Conservation (phyloP, 2,797 vertebrate species). For the Siniperca undulata region DNA sequence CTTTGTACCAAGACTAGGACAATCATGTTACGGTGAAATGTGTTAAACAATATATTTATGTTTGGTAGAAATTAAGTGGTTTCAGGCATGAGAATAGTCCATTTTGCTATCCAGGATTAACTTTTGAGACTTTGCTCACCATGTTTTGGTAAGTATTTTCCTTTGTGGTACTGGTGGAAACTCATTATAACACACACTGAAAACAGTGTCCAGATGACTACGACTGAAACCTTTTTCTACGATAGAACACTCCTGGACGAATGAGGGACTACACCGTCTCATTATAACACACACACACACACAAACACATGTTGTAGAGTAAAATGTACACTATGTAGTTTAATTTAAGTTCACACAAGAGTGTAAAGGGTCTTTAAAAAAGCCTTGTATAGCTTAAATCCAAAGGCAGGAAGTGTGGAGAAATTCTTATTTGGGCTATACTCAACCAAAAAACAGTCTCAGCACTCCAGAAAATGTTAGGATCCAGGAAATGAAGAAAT, state of each 20-base stretch:
- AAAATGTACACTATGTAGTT: background rate
- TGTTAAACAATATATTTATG: background rate
- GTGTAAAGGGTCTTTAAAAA: background rate
- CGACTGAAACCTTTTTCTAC: too few relatives aligned
- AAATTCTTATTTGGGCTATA: constrained; percentile 1
- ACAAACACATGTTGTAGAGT: too few relatives aligned
- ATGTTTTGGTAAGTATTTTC: background rate
- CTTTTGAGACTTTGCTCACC: background rate
- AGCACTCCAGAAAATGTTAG: background rate
- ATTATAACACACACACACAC: too few relatives aligned
- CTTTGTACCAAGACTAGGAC: background rate
- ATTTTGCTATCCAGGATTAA: background rate
- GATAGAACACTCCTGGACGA: too few relatives aligned
- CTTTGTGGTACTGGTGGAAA: background rate
- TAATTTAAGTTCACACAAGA: background rate
- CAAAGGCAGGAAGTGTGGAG: background rate
- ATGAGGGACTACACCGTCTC: too few relatives aligned
- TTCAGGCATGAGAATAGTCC: background rate
- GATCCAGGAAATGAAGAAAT: constrained; percentile 1
- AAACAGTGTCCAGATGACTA: too few relatives aligned
- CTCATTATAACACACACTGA: background rate
- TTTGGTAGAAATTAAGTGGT: background rate
- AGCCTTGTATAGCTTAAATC: background rate
- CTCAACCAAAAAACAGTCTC: background rate
- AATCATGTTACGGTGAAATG: background rate